These are phyloP conservation scores for Palythoa heliodiscus DNA, from an alignment of 92 coral and sea anemone species.

Conservation along the genomic window DNA sequence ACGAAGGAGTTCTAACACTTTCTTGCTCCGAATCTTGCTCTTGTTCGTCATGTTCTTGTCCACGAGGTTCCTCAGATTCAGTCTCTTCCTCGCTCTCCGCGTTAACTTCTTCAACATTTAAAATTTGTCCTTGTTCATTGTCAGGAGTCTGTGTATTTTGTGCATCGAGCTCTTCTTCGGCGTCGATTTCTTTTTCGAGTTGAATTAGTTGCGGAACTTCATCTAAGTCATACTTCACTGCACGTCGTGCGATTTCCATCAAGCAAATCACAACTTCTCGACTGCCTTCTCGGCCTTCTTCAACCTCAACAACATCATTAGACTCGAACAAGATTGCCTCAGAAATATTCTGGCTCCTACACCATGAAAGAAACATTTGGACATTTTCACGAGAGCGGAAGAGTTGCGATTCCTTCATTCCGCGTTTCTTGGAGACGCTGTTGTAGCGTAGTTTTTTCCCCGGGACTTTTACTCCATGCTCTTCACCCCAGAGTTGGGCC, in stretches of 20 bases:
- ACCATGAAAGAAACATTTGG: constrained; percentile 96
- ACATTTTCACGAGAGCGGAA: constrained; percentile 98
- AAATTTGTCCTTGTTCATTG: constrained; percentile 61
- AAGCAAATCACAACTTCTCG: constrained; percentile 94
- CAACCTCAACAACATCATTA: constrained; percentile 95
- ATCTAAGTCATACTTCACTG: constrained; percentile 68
- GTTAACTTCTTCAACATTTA: constrained; percentile 55
- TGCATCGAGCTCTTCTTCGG: constrained; percentile 74
- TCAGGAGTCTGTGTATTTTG: constrained; percentile 44
- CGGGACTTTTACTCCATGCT: constrained; percentile 65
- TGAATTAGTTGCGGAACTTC: constrained; percentile 89
- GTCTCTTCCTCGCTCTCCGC: constrained; percentile 42
- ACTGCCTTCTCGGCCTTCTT: constrained; percentile 95
- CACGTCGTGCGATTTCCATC: constrained; percentile 95
- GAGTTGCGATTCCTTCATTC: constrained; percentile 74
- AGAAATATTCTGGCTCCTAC: constrained; percentile 88
- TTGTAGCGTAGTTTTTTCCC: constrained; percentile 81
- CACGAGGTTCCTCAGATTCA: constrained; percentile 46
- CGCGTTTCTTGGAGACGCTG: constrained; percentile 59
- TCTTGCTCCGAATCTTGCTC: constrained; percentile 31
- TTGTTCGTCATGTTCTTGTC: constrained; percentile 41
- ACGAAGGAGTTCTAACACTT: constrained; percentile 8
- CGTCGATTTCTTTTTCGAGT: constrained; percentile 95
- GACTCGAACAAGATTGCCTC: constrained; percentile 98
- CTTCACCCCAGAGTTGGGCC: constrained; percentile 73